A percentile compares a stretch with the other conserved stretches of the same genome.
These are phyloP conservation scores for Mionectes macconnelli DNA, from an alignment of 2,113 vertebrate species.

Conservation along the genomic window DNA sequence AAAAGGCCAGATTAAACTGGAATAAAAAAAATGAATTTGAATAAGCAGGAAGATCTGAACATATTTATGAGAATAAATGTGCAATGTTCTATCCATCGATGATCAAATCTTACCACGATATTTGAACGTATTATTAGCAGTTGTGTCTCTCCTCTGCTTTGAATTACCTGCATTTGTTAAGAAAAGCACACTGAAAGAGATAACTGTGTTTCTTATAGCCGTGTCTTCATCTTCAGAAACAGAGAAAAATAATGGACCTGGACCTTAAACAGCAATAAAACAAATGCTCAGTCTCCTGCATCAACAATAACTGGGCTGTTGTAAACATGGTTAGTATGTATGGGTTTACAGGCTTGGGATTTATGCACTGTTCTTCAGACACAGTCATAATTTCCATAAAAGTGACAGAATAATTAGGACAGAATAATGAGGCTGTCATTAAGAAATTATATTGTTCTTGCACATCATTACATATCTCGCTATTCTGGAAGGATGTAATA, in stretches of 20 bases:
- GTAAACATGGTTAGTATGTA: background rate
- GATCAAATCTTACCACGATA: background rate
- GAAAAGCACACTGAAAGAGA: background rate
- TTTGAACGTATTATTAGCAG: background rate
- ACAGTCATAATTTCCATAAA: background rate
- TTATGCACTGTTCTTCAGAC: background rate
- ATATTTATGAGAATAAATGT: background rate
- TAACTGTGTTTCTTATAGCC: background rate
- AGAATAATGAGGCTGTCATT: background rate
- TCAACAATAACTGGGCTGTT: background rate
- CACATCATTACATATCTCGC: background rate
- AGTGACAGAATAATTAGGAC: slow-evolving; percentile 3
- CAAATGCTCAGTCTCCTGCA: background rate
- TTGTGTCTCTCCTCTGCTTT: background rate
- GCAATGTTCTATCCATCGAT: background rate
- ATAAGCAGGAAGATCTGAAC: background rate
- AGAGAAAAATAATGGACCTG: background rate
- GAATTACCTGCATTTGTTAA: background rate
- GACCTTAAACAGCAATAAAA: background rate
- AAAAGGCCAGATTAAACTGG: background rate
- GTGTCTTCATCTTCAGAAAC: background rate
- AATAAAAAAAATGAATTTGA: background rate
- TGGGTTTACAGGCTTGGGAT: background rate
- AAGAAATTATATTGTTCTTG: background rate
- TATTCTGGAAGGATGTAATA: background rate